Base-by-base conservation (phyloP, 2,888 invertebrate species). In the Fragum sueziense region DNA sequence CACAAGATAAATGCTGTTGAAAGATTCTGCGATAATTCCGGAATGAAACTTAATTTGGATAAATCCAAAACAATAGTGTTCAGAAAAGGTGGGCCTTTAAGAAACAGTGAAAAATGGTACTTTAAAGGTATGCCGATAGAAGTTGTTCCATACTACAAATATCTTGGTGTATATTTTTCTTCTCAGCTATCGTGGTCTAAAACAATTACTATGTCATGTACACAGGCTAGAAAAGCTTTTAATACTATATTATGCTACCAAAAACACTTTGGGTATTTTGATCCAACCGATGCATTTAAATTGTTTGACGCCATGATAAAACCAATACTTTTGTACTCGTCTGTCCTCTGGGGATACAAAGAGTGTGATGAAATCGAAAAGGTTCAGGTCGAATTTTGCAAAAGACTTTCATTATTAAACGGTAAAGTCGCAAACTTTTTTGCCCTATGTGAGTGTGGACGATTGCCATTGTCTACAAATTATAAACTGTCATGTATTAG, bases 311-410 rank as follows among this genome's bases (percentile, higher is more conserved):
- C 62, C 17, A 20, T 31, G 31, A 29, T 62, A 17, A 62, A 62
- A 33, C 62, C 62, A 33, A 62, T 62, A 27, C 31, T 61, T 14
- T 7, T 29, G 22, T 61, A 61, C 37, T 31, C 31, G 34, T 33
- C 33, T 31, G 27, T 17, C 9, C n/a, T 37, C 20, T 62, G 62
- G 31, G 33, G 62, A 11, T 62, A 62, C 37, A 11, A 34, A 27
- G 29, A 22, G 20, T 31, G 31, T 33, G 34, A 33, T n/a, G 7
- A 62, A 62, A 62, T 62, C n/a, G 62, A 62, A 37, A 14, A 20
- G 33, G 70, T 76, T 17, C 79, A 72, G n/a, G 29, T 62, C 25
- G n/a, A 59, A 2, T 79, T 79, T 62, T 76, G 79, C 29, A 75
- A 69, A 57, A 31, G 47, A 14, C 14, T 79, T n/a, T 20, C 47